These are phyloP conservation scores for Drosophila tristis DNA, from an alignment of 1,140 invertebrate genomes.

Conservation along the genomic window DNA sequence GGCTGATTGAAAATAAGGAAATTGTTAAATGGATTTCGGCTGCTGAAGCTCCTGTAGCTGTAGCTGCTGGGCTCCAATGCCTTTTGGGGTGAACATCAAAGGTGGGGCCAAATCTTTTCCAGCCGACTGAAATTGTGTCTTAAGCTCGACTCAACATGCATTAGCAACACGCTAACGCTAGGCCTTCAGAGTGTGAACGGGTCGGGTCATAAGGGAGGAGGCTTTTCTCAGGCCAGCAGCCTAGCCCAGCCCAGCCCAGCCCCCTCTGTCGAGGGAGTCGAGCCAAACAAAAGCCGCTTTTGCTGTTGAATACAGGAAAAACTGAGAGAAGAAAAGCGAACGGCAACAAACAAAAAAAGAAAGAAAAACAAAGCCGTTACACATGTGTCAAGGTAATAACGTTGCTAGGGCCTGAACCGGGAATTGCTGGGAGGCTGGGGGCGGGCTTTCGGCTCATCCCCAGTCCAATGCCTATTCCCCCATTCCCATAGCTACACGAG, in stretches of 20 bases:
- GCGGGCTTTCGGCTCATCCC: not conserved
- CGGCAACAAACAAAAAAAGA: slow-evolving; percentile 11
- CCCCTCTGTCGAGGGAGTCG: not conserved
- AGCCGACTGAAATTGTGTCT: slow-evolving; percentile 75
- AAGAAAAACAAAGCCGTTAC: slow-evolving; percentile 72
- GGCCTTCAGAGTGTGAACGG: slow-evolving; percentile 15
- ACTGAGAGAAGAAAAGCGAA: slow-evolving; percentile 10
- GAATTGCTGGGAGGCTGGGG: slow-evolving; percentile 13
- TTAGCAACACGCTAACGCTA: slow-evolving; percentile 69
- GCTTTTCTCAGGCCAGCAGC: not conserved
- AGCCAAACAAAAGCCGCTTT: slow-evolving; percentile 60
- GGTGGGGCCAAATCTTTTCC: slow-evolving; percentile 50
- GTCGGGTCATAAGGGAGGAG: slow-evolving; percentile 20
- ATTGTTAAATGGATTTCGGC: slow-evolving; percentile 64
- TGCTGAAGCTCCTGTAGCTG: slow-evolving; percentile 5
- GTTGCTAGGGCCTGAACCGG: slow-evolving; percentile 36
- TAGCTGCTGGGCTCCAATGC: not conserved
- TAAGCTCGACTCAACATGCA: slow-evolving; percentile 79
- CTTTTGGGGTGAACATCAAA: slow-evolving; percentile 58
- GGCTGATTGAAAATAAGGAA: slow-evolving; percentile 58
- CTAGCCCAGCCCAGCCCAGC: not conserved
- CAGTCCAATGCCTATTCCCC: not conserved
- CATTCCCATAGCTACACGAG: slow-evolving; percentile 17
- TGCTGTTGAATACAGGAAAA: slow-evolving; percentile 42
- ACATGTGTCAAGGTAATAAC: slow-evolving; percentile 82